Percentiles rank a stretch among this genome's conserved stretches.
Conservation (phyloP, 2,113 vertebrate species). For the Pelvicachromis taeniatus region DNA sequence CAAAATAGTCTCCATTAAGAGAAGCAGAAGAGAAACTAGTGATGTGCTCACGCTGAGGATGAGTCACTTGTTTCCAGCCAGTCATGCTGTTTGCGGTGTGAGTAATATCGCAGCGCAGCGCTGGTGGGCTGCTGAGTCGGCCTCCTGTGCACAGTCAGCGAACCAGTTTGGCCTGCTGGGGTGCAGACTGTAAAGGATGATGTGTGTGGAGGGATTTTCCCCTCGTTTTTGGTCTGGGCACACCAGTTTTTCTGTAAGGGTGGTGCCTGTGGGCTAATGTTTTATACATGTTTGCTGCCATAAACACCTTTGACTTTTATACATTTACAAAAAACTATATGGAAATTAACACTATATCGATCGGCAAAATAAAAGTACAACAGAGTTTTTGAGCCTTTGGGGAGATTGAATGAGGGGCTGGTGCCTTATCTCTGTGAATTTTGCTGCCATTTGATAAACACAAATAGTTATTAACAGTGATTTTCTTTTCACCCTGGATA, state of each 20-base stretch:
- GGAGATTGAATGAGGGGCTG: neutral
- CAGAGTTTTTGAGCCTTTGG: neutral
- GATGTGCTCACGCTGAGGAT: neutral
- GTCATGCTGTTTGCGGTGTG: constrained; percentile 4
- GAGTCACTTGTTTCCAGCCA: constrained; percentile 36
- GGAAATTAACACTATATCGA: neutral
- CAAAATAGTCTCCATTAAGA: neutral
- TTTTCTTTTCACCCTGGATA: neutral
- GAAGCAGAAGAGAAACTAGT: neutral
- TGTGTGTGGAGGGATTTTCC: constrained; percentile 23
- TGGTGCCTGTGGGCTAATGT: neutral
- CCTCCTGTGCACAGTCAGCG: neutral
- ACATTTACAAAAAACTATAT: neutral
- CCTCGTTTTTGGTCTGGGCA: neutral
- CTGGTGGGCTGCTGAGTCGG: constrained; percentile 12
- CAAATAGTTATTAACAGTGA: neutral
- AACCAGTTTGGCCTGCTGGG: neutral
- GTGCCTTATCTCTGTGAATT: neutral
- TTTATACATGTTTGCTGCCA: neutral
- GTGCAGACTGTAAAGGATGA: neutral
- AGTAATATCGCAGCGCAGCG: constrained; percentile 21
- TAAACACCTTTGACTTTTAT: neutral
- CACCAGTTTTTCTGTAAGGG: neutral
- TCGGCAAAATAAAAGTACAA: neutral
- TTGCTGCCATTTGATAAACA: neutral